A percentile compares a stretch with the other conserved stretches of the same genome.
These are phyloP conservation scores for Cantharis lateralis DNA, from an alignment of 2,888 invertebrate genomes.

Conservation along the genomic window DNA sequence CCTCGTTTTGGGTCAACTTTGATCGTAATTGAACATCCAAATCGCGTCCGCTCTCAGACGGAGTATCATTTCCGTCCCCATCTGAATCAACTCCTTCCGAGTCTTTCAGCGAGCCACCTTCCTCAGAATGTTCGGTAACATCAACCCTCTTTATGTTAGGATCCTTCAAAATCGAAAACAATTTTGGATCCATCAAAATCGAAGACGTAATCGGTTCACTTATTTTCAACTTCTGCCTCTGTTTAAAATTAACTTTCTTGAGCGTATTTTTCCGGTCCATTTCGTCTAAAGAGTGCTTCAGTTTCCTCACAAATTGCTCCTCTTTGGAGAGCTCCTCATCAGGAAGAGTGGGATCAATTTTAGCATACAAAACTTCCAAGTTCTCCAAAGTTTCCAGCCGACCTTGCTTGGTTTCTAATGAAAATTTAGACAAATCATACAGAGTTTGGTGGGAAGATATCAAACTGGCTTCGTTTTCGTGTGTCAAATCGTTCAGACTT, in stretches of 20 bases:
- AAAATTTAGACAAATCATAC: not conserved
- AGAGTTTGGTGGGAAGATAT: not conserved
- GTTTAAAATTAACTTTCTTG: constrained; percentile 33
- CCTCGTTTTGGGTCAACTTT: constrained; percentile 2
- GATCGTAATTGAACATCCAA: not conserved
- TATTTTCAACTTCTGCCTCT: constrained; percentile 39
- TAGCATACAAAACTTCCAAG: constrained; percentile 40
- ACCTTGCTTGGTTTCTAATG: not conserved
- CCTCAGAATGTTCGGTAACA: not conserved
- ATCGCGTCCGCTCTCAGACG: not conserved
- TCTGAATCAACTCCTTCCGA: not conserved
- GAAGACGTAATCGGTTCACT: constrained; percentile 45
- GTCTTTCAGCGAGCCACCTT: not conserved
- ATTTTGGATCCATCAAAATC: constrained; percentile 41
- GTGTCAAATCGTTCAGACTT: constrained; percentile 39
- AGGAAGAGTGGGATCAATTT: constrained; percentile 40
- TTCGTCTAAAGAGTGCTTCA: constrained; percentile 43
- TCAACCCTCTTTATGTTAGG: constrained; percentile 11
- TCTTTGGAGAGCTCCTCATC: constrained; percentile 42
- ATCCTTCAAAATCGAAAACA: constrained; percentile 30
- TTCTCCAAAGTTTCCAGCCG: constrained; percentile 35
- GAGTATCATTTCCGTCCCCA: not conserved
- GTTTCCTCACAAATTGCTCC: constrained; percentile 43
- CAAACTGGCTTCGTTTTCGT: not conserved
- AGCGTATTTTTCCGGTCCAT: constrained; percentile 42